These are phyloP conservation scores for Cotesia glomerata DNA, from an alignment of 1,140 invertebrate species.

Conservation along the genomic window DNA sequence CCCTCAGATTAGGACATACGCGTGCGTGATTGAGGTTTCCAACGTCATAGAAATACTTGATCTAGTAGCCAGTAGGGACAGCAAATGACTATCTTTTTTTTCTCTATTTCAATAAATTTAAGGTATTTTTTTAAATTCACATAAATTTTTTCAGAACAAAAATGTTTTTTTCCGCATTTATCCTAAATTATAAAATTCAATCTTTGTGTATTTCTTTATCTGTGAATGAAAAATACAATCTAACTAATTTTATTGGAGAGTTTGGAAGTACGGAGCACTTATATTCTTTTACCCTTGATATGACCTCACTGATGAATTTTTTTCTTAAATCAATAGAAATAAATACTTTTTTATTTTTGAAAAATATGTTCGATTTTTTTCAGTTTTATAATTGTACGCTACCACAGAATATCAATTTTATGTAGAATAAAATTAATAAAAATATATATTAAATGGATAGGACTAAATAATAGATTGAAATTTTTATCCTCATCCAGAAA, in stretches of 20 bases:
- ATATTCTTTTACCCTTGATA: conserved; percentile 17
- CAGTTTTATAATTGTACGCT: not conserved
- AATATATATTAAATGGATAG: not conserved
- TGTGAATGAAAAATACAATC: not conserved
- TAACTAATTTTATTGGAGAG: conserved; percentile 19
- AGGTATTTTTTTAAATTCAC: not conserved
- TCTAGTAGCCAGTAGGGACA: not conserved
- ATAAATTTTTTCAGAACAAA: not conserved
- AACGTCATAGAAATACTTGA: conserved; percentile 19
- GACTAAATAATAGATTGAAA: not conserved
- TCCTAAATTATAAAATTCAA: not conserved
- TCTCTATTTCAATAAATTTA: not conserved
- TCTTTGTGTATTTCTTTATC: not conserved
- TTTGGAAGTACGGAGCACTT: conserved; percentile 6
- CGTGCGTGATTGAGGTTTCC: conserved; percentile 15
- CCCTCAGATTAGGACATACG: conserved; percentile 14
- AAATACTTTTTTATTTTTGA: not conserved
- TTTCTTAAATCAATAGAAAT: conserved; percentile 21
- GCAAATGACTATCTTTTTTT: not conserved
- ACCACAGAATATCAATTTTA: not conserved
- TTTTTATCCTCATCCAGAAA: conserved; percentile 50
- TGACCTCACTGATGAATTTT: not conserved
- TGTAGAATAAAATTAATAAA: not conserved
- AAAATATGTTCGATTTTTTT: not conserved
- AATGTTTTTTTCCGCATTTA: not conserved